Evolutionary conservation across 2,113 vertebrate species (phyloP), one percentile per base, ranked within the genome.

Genomic region (Urocynchramus pylzowi): DNA sequence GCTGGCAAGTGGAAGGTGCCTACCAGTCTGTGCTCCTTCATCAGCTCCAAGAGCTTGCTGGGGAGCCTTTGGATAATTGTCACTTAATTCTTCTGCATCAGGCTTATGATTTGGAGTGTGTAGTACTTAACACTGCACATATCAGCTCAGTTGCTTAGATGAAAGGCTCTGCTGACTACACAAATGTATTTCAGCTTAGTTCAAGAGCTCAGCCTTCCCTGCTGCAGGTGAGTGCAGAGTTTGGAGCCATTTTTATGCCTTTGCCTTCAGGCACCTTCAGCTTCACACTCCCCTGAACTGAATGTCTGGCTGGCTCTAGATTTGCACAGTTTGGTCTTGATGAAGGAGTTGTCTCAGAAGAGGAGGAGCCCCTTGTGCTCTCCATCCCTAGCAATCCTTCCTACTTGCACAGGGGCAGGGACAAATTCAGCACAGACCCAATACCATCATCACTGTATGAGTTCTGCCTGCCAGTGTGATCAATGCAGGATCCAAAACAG

Each of bases 371-470:
- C 30, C 26, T 35, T 45, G 15, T 45, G 14, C 20, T 73, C n/a
- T 28, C 23, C 10, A 16, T 69, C 11, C 50, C 22, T 19, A 27
- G 17, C 6, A 74, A 16, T 19, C 11, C 70, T 61, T 89, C 26
- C 18, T 42, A 0, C 4, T 70, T 81, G n/a, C 12, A 28, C 16
- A 24, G 50, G 7, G 13, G 2, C 37, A 56, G 65, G 28, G 28
- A 27, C 17, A 65, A 89, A 64, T 37, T 64, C 27, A 39, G 61
- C 57, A 39, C 16, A 85, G 53, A 47, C 31, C 24, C 57, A n/a
- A 3, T 6, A 28, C 16, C n/a, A 44, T 3, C 10, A 21, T 31
- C 17, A 7, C 30, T 12, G 13, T 39, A 0, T 12, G 10, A n/a
- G 27, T 45, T 70, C 44, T 83, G n/a, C 35, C 53, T 75, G 52